Conservation (phyloP, 1,140 invertebrate genomes). For the Lepidurus arcticus region DNA sequence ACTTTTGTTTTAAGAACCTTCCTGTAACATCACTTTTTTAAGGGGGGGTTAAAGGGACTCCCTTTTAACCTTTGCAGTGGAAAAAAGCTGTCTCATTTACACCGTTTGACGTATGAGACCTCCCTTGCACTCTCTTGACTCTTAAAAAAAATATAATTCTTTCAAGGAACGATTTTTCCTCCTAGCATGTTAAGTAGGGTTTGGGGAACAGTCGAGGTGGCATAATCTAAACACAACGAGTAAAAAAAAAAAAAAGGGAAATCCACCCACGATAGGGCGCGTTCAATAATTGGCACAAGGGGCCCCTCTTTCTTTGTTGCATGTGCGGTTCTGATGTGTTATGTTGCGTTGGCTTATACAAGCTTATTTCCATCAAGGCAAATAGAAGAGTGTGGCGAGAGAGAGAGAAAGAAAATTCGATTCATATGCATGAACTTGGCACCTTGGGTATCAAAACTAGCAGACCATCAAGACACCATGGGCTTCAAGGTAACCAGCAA, state of each 20-base stretch:
- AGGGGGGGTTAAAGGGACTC: background rate
- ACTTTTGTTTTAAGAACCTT: background rate
- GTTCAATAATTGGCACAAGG: background rate
- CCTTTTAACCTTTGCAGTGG: slow-evolving; percentile 20
- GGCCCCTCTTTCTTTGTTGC: background rate
- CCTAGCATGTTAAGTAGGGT: no score
- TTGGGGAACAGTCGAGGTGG: no score
- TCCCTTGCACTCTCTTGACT: background rate
- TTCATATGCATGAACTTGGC: slow-evolving; percentile 19
- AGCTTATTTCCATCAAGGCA: background rate
- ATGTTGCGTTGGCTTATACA: background rate
- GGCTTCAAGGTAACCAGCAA: slow-evolving; percentile 13
- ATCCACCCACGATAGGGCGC: background rate
- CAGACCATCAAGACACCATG: slow-evolving; percentile 13
- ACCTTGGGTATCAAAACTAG: slow-evolving; percentile 21
- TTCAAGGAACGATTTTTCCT: background rate
- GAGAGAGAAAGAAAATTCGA: background rate
- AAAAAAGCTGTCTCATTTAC: slow-evolving; percentile 11
- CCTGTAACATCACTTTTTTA: background rate
- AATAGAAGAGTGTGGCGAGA: background rate
- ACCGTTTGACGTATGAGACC: slow-evolving; percentile 12
- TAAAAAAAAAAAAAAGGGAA: background rate
- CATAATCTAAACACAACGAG: no score
- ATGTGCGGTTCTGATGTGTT: background rate
- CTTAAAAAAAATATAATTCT: background rate